Evolutionary conservation across 2,888 invertebrate species (phyloP), one percentile per base, ranked within the genome.

Genomic region (Ormia ochracea): DNA sequence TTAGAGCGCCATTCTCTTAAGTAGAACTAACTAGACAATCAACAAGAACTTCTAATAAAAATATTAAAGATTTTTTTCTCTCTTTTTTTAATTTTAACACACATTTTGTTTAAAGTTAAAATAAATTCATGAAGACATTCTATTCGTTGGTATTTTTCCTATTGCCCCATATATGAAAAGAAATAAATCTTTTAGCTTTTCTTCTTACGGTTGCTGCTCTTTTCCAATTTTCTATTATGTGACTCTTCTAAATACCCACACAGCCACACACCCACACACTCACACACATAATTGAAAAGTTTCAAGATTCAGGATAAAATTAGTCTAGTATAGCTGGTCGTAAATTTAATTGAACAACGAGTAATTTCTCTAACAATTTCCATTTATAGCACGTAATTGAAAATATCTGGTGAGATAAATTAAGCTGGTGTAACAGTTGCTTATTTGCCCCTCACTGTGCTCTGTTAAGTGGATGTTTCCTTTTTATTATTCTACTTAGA

Each of bases 31-130:
- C 58, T 74, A 56, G 61, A 69, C 63, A 70, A 70, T 77, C 54
- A 70, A 70, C 56, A 77, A 77, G 48, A 69, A 65, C 65, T 69
- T 63, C 26, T 63, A 77, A 63, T 59, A 74, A 58, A 66, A 58
- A 66, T 38, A 61, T 45, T 4, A 19, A 56, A 33, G 14, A 1
- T 61, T 33, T 41, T 41, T 66, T 14, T 31, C 2, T 41, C 10
- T 50, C 33, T 19, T 5, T 61, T 59, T 41, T 14, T 43, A 10
- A 0, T 36, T 66, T 43, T 43, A 58, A 33, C 43, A 36, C 45
- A 69, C 41, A 76, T 63, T 63, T 76, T 70, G 14, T 54, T 63
- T 45, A 45, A 76, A 54, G 28, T 48, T 56, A 31, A 76, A 63
- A 45, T 56, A 69, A 75, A 59, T 74, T 66, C 58, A 66, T 66